Evolutionary conservation across 23 tunicate genomes (phyloP), one percentile per base, ranked within the genome.

Genomic region (Trididemnum nubilum): DNA sequence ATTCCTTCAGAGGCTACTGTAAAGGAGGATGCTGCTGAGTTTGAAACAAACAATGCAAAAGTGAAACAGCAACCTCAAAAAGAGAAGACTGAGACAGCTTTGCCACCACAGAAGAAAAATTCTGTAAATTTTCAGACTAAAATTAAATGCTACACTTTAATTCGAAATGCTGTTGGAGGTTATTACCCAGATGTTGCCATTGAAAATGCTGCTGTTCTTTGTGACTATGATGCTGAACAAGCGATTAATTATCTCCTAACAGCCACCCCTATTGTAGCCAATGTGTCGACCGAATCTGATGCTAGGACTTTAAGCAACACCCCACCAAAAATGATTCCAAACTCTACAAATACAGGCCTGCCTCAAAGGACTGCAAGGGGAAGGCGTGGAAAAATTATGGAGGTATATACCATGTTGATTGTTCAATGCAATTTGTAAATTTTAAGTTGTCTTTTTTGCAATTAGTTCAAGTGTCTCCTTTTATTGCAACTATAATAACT

Each of bases 1-100:
- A 91, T 91, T 81, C 97, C 97, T 3, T 81, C 97, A 1, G 97
- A 91, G 34, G 85, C 73, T 18, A 65, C 97, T 0, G 86, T 91
- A 9, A 65, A 90, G 49, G 96, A 90, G 65, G 89, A 51, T 38
- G 26, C 34, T 50, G 85, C 50, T 32, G 83, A 81, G 22, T 67
- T 59, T 21, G 85, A 85, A 75, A 67, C 15, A 1, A 26, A 71
- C 2, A 15, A 69, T 40, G 19, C 23, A 22, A 26, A 25, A 35
- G 57, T 18, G 12, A n/a, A n/a, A n/a, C 54, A 44, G 15, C 9
- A 9, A 15, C 67, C 22, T 12, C 26, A 3, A 12, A 61, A 12
- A 12, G 67, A 61, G 29, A 61, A 61, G n/a, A 12, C 26, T 3
- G 3, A 3, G 26, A n/a, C 26, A 12, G 3, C 26, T 22, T 12